Evolutionary conservation across 2,888 invertebrate genomes (phyloP), one percentile per base, ranked within the genome.

Genomic region (Nebria salina): DNA sequence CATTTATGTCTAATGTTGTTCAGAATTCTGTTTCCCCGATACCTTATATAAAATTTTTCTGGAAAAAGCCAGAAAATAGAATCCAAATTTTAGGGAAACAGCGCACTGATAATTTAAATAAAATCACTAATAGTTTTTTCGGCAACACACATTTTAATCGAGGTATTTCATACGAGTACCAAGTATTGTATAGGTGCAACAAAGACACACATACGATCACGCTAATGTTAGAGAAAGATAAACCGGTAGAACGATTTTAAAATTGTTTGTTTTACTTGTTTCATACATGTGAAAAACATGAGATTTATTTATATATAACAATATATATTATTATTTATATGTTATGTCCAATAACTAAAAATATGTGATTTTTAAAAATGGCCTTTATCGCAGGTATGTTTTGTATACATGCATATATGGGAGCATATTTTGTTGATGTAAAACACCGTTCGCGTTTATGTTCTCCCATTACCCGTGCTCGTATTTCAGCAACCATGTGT

Each of bases 1-100:
- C 9, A n/a, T 73, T 26, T 73, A 64, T n/a, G 8, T 43, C 20
- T 26, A 25, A 43, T 13, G 11, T 20, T 41, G 15, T 25, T 26
- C 11, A 20, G 8, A 3, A 15, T 89, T 86, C 88, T 90, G 89
- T 85, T 87, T 85, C 89, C 90, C 90, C 90, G 90, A 83, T 90
- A 89, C 89, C 88, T 90, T 90, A 90, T 90, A 90, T 91, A 90
- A 90, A 90, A 90, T 90, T 90, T 90, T 90, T 90, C 90, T 90
- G 89, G 90, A 90, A 90, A 90, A 90, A 90, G 90, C 90, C 88
- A 88, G 90, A 90, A 90, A 90, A 90, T 88, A 86, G 87, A 88
- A 90, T 87, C 87, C 87, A 85, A 86, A 86, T 88, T 89, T 89
- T 87, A 88, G 87, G 89, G 89, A 90, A 90, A 90, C 89, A 85